Evolutionary conservation across 2,888 invertebrate genomes (phyloP).

Genomic region (Leptodirus hochenwartii): DNA sequence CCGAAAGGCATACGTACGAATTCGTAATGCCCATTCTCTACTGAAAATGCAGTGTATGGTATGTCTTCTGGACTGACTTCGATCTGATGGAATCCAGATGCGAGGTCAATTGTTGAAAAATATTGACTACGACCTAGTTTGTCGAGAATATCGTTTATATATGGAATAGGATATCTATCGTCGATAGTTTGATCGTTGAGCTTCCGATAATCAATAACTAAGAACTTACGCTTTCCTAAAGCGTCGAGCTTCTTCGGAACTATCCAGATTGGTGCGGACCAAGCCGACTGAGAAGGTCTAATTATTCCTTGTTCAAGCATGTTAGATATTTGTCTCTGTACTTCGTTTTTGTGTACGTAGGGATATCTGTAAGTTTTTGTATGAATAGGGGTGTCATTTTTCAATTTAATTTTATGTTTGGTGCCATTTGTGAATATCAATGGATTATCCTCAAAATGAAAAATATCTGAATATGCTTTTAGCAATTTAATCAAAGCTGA

Average conservation of each 20-base stretch:
- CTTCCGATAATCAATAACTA: conserved; percentile 15
- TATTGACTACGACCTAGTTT: conserved; percentile 17
- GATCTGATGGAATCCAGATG: conserved; percentile 20
- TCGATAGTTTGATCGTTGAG: conserved; percentile 17
- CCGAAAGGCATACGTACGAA: conserved; percentile 17
- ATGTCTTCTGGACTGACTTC: conserved; percentile 14
- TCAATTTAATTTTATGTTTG: conserved; percentile 10
- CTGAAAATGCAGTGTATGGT: conserved; percentile 18
- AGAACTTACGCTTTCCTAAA: conserved; percentile 13
- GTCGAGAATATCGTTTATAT: conserved; percentile 18
- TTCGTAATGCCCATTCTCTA: conserved; percentile 16
- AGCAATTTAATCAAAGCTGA: too few species aligned
- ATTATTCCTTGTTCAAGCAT: conserved; percentile 13
- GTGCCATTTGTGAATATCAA: too few species aligned
- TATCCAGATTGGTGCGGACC: conserved; percentile 13
- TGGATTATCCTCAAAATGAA: too few species aligned
- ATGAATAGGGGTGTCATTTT: conserved; percentile 11
- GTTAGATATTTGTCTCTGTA: conserved; percentile 12
- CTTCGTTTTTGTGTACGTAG: conserved; percentile 14
- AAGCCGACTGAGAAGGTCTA: conserved; percentile 10
- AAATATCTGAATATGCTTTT: too few species aligned
- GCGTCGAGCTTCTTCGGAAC: conserved; percentile 14
- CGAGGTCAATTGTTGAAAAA: conserved; percentile 18
- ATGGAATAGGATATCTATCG: conserved; percentile 18
- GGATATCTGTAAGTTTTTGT: conserved; percentile 16